Evolutionary conservation across 2,113 vertebrate genomes (phyloP).

Genomic region (Heterocephalus glaber): DNA sequence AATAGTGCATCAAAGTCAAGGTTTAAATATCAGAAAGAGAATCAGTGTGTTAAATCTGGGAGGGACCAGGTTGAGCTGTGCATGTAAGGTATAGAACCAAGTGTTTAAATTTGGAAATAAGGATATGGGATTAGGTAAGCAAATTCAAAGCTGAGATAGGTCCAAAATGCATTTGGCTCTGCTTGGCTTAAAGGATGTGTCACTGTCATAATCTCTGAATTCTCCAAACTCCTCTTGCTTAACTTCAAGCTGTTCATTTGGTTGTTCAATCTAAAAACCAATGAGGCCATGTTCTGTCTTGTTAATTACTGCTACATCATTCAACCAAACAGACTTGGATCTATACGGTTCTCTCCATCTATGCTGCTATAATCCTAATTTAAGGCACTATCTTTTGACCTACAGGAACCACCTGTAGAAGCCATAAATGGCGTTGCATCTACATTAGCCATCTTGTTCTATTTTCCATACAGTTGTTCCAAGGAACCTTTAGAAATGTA

Average conservation of each 20-base stretch:
- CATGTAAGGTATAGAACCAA: background rate
- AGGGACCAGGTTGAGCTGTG: background rate
- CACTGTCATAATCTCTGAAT: background rate
- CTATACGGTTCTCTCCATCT: background rate
- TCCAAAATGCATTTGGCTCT: background rate
- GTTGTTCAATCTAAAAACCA: background rate
- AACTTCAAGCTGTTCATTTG: background rate
- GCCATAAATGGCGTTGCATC: background rate
- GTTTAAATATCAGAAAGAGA: background rate
- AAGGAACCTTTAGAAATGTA: background rate
- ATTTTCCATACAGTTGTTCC: background rate
- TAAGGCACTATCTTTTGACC: background rate
- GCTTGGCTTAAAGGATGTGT: background rate
- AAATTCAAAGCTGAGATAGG: background rate
- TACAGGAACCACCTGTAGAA: background rate
- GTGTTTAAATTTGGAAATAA: constrained; percentile 24
- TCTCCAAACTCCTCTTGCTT: background rate
- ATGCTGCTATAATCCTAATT: background rate
- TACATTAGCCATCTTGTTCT: background rate
- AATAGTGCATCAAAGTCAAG: background rate
- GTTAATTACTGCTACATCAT: background rate
- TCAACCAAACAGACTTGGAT: background rate
- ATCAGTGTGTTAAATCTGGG: background rate
- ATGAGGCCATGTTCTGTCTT: constrained; percentile 6
- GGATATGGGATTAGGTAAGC: background rate